Evolutionary conservation across 2,888 invertebrate species (phyloP).

Genomic region (Dendrolimus pini): DNA sequence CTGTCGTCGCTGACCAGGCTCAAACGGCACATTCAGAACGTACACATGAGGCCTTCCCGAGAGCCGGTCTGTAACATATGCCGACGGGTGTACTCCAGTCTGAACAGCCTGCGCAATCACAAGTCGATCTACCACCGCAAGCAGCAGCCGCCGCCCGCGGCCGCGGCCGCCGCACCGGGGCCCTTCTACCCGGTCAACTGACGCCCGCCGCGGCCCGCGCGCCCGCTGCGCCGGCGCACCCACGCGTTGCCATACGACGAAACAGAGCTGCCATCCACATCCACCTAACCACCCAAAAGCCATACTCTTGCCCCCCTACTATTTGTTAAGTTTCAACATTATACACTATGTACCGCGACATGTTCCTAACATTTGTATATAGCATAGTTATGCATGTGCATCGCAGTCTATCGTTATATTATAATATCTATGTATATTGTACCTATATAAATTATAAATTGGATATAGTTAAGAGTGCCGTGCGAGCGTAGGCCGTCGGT

Average conservation of each 20-base stretch:
- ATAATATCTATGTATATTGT: constrained; percentile 53
- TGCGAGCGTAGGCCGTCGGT: constrained; percentile 41
- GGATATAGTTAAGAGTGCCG: constrained; percentile 34
- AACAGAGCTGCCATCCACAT: constrained; percentile 55
- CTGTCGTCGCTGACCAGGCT: constrained; percentile 90
- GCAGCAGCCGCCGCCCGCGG: constrained; percentile 79
- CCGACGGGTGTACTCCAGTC: constrained; percentile 93
- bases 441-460: constrained; percentile 41
- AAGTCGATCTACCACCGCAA: constrained; percentile 95
- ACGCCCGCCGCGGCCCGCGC: constrained; percentile 53
- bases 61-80: constrained; percentile 95
- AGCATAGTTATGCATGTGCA: constrained; percentile 75
- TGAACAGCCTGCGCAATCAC: constrained; percentile 93
- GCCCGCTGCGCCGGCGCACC: constrained; percentile 24
- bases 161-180: constrained; percentile 44
- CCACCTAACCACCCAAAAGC: constrained; percentile 62
- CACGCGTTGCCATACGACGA: constrained; percentile 55
- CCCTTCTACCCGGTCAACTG: constrained; percentile 69
- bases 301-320: constrained; percentile 71
- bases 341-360: constrained; percentile 51
- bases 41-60: constrained; percentile 92
- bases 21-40: constrained; percentile 94
- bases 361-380: constrained; percentile 76
- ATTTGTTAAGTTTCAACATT: constrained; percentile 60
- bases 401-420: constrained; percentile 40